Evolutionary conservation across 2,888 invertebrate species (phyloP).

Genomic region (Pollenia amentaria): DNA sequence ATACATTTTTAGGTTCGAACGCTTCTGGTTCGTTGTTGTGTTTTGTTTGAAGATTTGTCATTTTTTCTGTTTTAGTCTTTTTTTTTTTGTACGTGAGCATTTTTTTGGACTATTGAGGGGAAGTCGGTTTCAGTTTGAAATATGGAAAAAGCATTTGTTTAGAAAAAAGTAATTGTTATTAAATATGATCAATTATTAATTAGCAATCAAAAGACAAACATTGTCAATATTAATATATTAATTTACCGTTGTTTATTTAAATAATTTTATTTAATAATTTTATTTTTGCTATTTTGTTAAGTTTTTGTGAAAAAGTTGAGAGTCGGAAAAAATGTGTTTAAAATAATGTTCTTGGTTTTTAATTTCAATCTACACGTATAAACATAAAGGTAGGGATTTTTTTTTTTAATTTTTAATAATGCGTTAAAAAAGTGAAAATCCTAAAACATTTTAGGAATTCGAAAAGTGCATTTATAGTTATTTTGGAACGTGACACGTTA

Average conservation of each 20-base stretch:
- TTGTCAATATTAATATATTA: conserved; percentile 11
- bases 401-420: too few species aligned
- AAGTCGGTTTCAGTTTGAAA: not conserved
- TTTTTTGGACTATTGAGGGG: conserved; percentile 2
- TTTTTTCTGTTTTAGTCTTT: not conserved
- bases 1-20: too few species aligned
- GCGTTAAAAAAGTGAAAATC: too few species aligned
- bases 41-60: conserved; percentile 20
- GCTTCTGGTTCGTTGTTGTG: too few species aligned
- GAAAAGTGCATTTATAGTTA: too few species aligned
- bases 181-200: conserved; percentile 51
- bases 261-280: too few species aligned
- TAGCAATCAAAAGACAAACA: conserved; percentile 44
- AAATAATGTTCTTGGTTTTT: too few species aligned
- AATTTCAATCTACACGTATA: too few species aligned
- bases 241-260: conserved; percentile 26
- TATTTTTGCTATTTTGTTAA: not conserved
- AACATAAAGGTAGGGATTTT: too few species aligned
- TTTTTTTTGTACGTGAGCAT: conserved; percentile 9
- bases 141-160: conserved; percentile 17
- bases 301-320: not conserved
- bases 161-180: conserved; percentile 44
- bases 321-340: not conserved
- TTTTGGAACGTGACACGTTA: too few species aligned
- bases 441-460: too few species aligned